Base-by-base conservation (phyloP, 2,797 vertebrate genomes). In the Craterocephalus amniculus region DNA sequence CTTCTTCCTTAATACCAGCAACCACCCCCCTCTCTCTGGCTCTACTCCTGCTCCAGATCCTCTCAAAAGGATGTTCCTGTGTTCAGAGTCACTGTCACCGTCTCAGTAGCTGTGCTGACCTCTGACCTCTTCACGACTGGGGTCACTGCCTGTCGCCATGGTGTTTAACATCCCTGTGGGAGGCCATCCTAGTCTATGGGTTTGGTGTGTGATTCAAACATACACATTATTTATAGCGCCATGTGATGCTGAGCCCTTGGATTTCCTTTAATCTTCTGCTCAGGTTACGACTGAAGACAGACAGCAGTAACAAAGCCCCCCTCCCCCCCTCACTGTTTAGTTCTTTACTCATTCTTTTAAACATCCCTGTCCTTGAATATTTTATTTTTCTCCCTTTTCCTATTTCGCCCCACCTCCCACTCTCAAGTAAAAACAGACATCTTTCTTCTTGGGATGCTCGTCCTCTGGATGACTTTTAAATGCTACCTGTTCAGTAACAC, bases 71-170 rank as follows among this genome's bases (percentile, higher is more conserved):
- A 92, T 90, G 88, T 79, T 85, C 72, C 85, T 64, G 63, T 73
- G 83, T 79, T 88, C 85, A 76, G 87, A 85, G 83, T 91, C 85
- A 85, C 77, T 54, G 79, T 91, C 80, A 60, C 57, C 67, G 55
- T 65, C 67, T 72, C 72, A 77, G 81, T 83, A 80, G 79, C 75
- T 56, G 27, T 51, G 70, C 58, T 87, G 82, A 90, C 81, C 90
- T 80, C 79, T 90, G 73, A 88, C 91, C 90, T 85, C 83, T 86
- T 87, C 87, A 85, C 63, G 40, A 86, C 77, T 67, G 70, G 81
- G 91, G 88, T 93, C 91, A 91, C 58, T 4, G 79, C 83, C 80
- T 83, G 82, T 86, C 76, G 70, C 87, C 86, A 80, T 79, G 83
- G 78, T 65, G 84, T 80, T 91, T 88, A 87, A 88, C 84, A 84